Evolutionary conservation across 1,140 invertebrate species (phyloP), one percentile per base, ranked within the genome.

Genomic region (Trigoniulus corallinus): DNA sequence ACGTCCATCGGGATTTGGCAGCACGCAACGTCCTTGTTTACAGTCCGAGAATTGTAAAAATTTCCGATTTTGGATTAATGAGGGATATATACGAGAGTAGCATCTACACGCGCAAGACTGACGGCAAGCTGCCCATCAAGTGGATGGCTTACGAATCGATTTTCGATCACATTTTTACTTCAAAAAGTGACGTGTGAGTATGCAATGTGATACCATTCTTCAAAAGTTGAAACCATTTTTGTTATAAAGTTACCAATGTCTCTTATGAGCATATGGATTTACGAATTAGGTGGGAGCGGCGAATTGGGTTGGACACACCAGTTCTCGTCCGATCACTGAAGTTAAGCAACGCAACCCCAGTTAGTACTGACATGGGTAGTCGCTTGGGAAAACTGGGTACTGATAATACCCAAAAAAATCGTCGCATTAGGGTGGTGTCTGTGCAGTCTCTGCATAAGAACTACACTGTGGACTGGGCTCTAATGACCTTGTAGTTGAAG

Each of bases 1-100:
- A 61, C 53, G 29, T 48, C 4, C 52, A 50, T 51, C 41, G 57
- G 56, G 51, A 61, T 47, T 39, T 53, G 44, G 47, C 53, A 4
- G 51, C 85, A 0, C 72, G 86, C 52, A 89, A 89, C 65, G 77
- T 89, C 26, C 67, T 89, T 1, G 63, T 89, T 1, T 45, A 46
- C 4, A 53, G 55, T 18, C 29, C 59, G 18, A 57, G 58, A 23
- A n/a, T 42, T 15, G 47, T 62, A 20, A 64, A 64, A 48, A 58
- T 64, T n/a, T 51, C 54, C 4, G 62, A 64, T 54, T 64, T 64
- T 53, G 62, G 62, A 18, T 47, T 65, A 51, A 52, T 50, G 25
- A 45, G 55, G 7, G 54, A 56, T 29, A 24, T 56, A n/a, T 52
- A 48, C 37, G 51, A 53, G 27, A 20, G 42, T 10, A 40, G 34